Percentiles rank a stretch among this genome's conserved stretches.
These are phyloP conservation scores for Apistogramma diplotaenia DNA, from an alignment of 2,113 vertebrate species.

Conservation along the genomic window DNA sequence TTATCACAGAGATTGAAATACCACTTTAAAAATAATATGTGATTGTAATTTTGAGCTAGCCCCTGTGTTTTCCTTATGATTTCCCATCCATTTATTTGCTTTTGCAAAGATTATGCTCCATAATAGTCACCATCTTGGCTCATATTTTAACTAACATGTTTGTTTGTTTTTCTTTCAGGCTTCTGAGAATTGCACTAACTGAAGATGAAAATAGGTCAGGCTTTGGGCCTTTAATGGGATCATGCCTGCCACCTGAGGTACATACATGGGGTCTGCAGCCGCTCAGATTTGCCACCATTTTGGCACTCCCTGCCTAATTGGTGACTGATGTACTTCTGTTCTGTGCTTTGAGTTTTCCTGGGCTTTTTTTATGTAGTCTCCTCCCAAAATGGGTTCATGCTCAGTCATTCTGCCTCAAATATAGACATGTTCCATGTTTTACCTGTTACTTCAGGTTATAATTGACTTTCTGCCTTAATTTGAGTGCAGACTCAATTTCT, in stretches of 20 bases:
- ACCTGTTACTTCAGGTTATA: not conserved
- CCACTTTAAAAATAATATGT: not conserved
- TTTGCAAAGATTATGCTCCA: not conserved
- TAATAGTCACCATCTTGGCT: not conserved
- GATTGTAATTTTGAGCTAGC: not conserved
- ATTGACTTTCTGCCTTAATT: slow-evolving; percentile 1
- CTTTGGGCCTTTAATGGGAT: not conserved
- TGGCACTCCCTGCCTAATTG: not conserved
- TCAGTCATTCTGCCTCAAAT: not conserved
- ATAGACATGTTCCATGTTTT: not conserved
- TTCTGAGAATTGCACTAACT: slow-evolving; percentile 75
- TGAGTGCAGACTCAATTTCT: not conserved
- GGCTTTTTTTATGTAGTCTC: not conserved
- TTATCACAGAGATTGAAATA: not conserved
- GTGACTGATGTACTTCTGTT: not conserved
- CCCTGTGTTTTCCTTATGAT: not conserved
- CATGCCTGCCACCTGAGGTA: not conserved
- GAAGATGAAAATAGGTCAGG: slow-evolving; percentile 34
- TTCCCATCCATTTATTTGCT: not conserved
- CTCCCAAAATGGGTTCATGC: not conserved
- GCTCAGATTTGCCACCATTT: slow-evolving; percentile 1
- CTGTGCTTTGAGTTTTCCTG: not conserved
- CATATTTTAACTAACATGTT: not conserved
- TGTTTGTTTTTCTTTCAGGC: slow-evolving; percentile 65
- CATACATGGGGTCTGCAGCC: not conserved